Base-by-base conservation (phyloP, 2,888 invertebrate genomes). In the Tipula helvola region DNA sequence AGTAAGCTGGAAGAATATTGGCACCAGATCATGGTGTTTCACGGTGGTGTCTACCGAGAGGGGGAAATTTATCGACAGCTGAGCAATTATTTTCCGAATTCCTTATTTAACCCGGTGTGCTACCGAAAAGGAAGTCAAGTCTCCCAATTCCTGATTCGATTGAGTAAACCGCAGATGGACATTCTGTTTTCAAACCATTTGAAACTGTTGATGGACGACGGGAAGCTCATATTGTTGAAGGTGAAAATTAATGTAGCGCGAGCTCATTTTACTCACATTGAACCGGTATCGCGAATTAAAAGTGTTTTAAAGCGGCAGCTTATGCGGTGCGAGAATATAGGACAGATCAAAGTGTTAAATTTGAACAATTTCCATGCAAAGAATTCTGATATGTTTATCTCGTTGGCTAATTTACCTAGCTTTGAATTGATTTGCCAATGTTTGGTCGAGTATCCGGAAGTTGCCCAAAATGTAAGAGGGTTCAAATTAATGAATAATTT, bases 381-480 rank as follows among this genome's bases (percentile, higher is more conserved):
- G n/a, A 12, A 13, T 4, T 10, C 44, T 1, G 87, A 88, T 83
- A 87, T 88, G 18, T 44, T 87, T 8, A 71, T 88, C 1, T 87
- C 87, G 36, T 47, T 88, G n/a, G 86, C 39, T 1, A 88, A 87
- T 47, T 83, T 86, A 44, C 18, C 87, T 1, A 86, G 87, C 0
- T 87, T 88, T 5, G 87, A 87, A 47, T 28, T 88, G 3, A 16
- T 88, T 7, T 88, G 87, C 28, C 86, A 87, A 16, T 84, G 86
- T 2, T 83, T 88, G 16, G 47, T 86, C 0, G 87, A 87, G 83
- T 87, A 87, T 28, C 86, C 86, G 7, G 85, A 88, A 44, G 87
- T 88, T 12, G n/a, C 88, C 3, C 87, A 88, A n/a, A 47, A 85
- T 5, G 87, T 88, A 5, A 87, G 87, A 18, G 88, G 88, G 2